These are phyloP conservation scores for Engraulis encrasicolus DNA, from an alignment of 2,113 vertebrate genomes.

Conservation along the genomic window DNA sequence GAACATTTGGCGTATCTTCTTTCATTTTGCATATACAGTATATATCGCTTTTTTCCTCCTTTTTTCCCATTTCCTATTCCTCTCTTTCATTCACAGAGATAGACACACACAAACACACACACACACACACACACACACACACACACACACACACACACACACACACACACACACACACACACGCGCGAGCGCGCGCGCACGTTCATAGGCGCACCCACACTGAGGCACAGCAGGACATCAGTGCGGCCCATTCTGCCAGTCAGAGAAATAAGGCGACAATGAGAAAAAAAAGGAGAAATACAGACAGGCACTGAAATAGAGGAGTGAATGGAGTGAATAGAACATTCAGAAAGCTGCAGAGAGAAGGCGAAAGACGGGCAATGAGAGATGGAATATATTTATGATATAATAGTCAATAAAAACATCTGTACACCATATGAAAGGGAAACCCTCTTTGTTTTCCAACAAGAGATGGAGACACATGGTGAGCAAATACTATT, in stretches of 20 bases:
- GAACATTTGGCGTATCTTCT: not conserved
- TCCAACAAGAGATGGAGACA: too few relatives aligned
- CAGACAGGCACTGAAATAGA: not conserved
- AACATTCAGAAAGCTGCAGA: not conserved
- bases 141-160: constrained; percentile 27
- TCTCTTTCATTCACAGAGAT: not conserved
- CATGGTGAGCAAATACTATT: too few relatives aligned
- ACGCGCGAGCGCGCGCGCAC: constrained; percentile 25
- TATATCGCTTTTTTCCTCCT: not conserved
- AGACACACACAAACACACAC: not conserved
- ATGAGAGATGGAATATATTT: not conserved
- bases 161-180: constrained; percentile 25
- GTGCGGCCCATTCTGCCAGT: not conserved
- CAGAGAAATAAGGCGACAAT: not conserved
- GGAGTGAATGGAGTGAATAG: not conserved
- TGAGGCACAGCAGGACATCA: not conserved
- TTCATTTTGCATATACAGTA: not conserved
- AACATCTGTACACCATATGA: too few relatives aligned
- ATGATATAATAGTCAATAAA: too few relatives aligned
- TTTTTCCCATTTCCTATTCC: not conserved
- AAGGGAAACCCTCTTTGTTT: too few relatives aligned
- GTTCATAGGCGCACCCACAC: constrained; percentile 22
- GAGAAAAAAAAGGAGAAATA: not conserved
- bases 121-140: constrained; percentile 28
- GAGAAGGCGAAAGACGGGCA: not conserved